phyloP scores from a whole-genome alignment of 1,140 invertebrate species.

The Hyposmocoma kahamanoa region DNA sequence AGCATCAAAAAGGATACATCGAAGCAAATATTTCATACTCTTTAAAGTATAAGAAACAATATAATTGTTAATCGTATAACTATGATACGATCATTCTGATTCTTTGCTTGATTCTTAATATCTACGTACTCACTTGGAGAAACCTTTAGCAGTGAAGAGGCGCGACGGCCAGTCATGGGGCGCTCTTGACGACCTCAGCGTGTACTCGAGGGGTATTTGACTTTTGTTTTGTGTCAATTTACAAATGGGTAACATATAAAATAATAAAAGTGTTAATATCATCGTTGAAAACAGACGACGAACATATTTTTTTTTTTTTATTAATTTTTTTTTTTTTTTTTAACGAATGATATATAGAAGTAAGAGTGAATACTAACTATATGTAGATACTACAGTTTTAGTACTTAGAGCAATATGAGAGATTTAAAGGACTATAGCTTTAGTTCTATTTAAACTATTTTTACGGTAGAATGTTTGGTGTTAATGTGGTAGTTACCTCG shows the following conservation, averaged over 20 bases:
- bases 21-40: too few relatives aligned
- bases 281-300: conserved; percentile 53
- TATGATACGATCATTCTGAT: too few relatives aligned
- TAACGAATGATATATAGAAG: neutral
- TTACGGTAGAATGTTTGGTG: neutral
- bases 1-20: too few relatives aligned
- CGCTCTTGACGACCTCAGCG: conserved; percentile 27
- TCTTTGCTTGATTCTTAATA: too few relatives aligned
- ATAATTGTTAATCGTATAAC: too few relatives aligned
- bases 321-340: conserved; percentile 4
- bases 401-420: conserved; percentile 10
- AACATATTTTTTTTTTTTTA: conserved; percentile 14
- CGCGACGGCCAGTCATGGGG: conserved; percentile 3
- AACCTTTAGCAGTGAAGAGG: conserved; percentile 17
- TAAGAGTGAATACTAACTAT: neutral
- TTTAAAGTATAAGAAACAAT: too few relatives aligned
- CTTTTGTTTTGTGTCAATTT: conserved; percentile 73
- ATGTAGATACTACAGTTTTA: neutral
- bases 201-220: conserved; percentile 47
- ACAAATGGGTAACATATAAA: conserved; percentile 73
- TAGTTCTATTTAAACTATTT: neutral
- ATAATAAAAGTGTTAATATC: conserved; percentile 74
- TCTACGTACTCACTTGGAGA: conserved; percentile 59
- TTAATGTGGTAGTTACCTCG: conserved; percentile 44
- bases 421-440: conserved; percentile 1